These are phyloP conservation scores for Paracyprichromis sp. DNA, from an alignment of 2,113 vertebrate genomes.

Conservation along the genomic window DNA sequence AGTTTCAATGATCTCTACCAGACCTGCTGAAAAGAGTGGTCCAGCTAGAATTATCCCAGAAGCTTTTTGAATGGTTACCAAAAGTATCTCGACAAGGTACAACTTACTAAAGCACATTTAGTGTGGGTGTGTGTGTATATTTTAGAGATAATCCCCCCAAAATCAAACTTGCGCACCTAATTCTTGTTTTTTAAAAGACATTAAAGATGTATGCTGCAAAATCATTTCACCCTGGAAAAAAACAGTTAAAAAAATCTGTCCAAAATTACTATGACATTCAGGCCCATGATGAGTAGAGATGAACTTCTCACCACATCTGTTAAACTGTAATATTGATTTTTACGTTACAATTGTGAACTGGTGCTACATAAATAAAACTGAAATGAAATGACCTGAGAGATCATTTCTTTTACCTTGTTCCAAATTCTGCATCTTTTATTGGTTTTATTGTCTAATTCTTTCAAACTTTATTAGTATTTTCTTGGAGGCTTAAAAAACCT, in stretches of 20 bases:
- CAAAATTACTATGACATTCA: neutral
- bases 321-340: neutral
- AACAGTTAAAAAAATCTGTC: rapidly evolving
- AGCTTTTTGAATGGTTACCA: neutral
- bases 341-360: rapidly evolving
- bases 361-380: neutral
- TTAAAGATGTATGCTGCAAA: neutral
- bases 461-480: neutral
- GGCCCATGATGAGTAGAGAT: neutral
- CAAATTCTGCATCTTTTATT: neutral
- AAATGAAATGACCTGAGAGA: rapidly evolving
- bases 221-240: neutral
- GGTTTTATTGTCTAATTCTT: neutral
- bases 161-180: rapidly evolving
- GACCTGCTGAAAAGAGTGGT: neutral
- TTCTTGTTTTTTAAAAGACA: neutral
- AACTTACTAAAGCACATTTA: neutral
- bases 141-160: neutral
- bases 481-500: rapidly evolving
- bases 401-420: neutral
- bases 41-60: neutral
- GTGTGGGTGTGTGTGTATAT: rapidly evolving
- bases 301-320: neutral
- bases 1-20: neutral
- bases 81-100: neutral